Evolutionary conservation across 2,888 invertebrate species (phyloP).

Genomic region (Neelides folsomi): DNA sequence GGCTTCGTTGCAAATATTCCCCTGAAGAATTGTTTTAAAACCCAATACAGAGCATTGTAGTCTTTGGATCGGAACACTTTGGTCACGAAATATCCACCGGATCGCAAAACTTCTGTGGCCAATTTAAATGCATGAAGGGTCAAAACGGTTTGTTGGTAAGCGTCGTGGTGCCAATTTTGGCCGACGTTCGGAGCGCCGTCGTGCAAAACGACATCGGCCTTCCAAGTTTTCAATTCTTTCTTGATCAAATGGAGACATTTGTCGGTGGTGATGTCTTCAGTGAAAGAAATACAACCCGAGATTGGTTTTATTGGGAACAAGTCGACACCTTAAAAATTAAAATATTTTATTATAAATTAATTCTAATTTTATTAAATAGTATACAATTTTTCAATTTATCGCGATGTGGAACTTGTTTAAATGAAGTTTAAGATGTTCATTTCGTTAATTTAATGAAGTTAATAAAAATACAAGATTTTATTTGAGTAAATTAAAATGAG

Average conservation of each 20-base stretch:
- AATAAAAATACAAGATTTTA: too few species aligned
- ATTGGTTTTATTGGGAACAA: slow-evolving; percentile 84
- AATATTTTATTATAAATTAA: background rate
- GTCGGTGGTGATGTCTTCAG: slow-evolving; percentile 93
- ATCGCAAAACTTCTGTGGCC: slow-evolving; percentile 71
- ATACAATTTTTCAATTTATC: too few species aligned
- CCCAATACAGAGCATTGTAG: slow-evolving; percentile 87
- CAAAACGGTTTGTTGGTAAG: slow-evolving; percentile 82
- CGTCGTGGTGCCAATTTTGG: slow-evolving; percentile 88
- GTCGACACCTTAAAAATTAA: slow-evolving; percentile 57
- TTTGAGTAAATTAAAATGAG: too few species aligned
- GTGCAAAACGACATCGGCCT: slow-evolving; percentile 89
- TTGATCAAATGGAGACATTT: slow-evolving; percentile 69
- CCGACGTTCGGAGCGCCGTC: slow-evolving; percentile 98
- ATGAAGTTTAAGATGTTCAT: too few species aligned
- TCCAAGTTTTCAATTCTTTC: slow-evolving; percentile 83
- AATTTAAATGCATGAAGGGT: slow-evolving; percentile 87
- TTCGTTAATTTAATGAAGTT: too few species aligned
- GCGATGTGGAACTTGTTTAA: too few species aligned
- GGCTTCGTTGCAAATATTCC: slow-evolving; percentile 98
- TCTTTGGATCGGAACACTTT: slow-evolving; percentile 98
- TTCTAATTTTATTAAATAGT: too few species aligned
- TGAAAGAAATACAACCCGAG: slow-evolving; percentile 73
- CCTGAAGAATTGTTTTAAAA: slow-evolving; percentile 88
- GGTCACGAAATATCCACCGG: slow-evolving; percentile 94